Base-by-base conservation (phyloP, 2,888 invertebrate genomes). In the Catonia carolina region DNA sequence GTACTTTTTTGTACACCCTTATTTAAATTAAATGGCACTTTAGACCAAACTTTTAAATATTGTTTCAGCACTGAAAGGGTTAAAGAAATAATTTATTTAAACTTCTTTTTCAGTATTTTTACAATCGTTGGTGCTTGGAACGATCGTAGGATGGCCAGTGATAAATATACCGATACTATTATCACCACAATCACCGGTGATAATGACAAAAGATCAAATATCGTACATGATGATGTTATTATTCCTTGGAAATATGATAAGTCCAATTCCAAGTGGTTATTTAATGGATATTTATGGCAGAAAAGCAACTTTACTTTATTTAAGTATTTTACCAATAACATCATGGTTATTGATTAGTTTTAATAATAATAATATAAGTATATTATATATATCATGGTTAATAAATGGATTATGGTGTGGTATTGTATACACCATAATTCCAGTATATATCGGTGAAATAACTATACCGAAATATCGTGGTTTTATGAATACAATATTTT, bases 121-220 rank as follows among this genome's bases (percentile, higher is more conserved):
- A 12, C 45, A 20, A 22, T 45, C 45, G n/a, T 22, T 45, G n/a
- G 27, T 27, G 23, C n/a, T 45, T 22, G 45, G 45, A 3, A 45
- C 27, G 22, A 45, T 45, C 8, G 45, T 27, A 14, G 45, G 45
- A n/a, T 45, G 45, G 45, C 45, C 45, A 4, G 22, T 27, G 14
- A 27, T 45, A n/a, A 22, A 27, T 45, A 14, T 45, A 23, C 45
- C 45, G 14, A 22, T 20, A 22, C 8, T 45, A 15, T 27, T 45
- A 2, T 22, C 45, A 5, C 14, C 23, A 2, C 18, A 45, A 22
- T 22, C 23, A 2, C 45, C 45, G 7, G 2, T 45, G 5, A 23
- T 14, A 14, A 8, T 27, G 7, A 45, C 45, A 22, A 22, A 22
- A 14, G 45, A 45, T 2, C 20, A 45, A 27, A 27, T 45, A 7